Evolutionary conservation across 2,888 invertebrate genomes (phyloP), one percentile per base, ranked within the genome.

Genomic region (Lasioglossum vierecki): DNA sequence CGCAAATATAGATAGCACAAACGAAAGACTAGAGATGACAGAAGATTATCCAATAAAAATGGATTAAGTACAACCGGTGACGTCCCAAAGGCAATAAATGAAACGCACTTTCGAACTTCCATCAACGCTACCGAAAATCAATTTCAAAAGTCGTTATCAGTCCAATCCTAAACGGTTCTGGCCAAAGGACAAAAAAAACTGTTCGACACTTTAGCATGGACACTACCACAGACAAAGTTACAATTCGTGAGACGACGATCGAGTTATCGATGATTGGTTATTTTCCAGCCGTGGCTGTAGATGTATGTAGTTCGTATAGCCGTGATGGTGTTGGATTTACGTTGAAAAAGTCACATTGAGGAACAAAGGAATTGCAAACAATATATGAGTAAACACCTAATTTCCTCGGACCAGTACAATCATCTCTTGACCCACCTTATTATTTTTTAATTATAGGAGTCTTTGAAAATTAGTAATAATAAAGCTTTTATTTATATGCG

Each of bases 61-160:
- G 35, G 60, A 49, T 71, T 49, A 46, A 46, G 35, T 11, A 39
- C 39, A 15, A 71, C 71, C 57, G 44, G 57, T 39, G 26, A 13
- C 11, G 70, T 41, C 3, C 70, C 44, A n/a, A n/a, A n/a, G 39
- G 39, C 70, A 70, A 44, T 26, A 70, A 70, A 70, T 13, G 41
- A 22, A 44, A 70, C 41, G 70, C 41, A 44, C 70, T 70, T 44
- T 60, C 18, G 22, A 35, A 46, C 44, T 80, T 71, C 26, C 46
- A 77, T 71, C 22, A 26, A 22, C 39, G 60, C 46, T 35, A 30
- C 26, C 18, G 35, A 76, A 81, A 73, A 72, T 82, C 66, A 73
- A 82, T 76, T 71, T 63, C 41, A 18, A 71, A 80, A 39, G 49
- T 76, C 75, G 73, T 76, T 68, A 41, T 35, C 53, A 53, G 63